These are phyloP conservation scores for Synodontis membranacea DNA, from an alignment of 2,113 vertebrate genomes.

Conservation along the genomic window DNA sequence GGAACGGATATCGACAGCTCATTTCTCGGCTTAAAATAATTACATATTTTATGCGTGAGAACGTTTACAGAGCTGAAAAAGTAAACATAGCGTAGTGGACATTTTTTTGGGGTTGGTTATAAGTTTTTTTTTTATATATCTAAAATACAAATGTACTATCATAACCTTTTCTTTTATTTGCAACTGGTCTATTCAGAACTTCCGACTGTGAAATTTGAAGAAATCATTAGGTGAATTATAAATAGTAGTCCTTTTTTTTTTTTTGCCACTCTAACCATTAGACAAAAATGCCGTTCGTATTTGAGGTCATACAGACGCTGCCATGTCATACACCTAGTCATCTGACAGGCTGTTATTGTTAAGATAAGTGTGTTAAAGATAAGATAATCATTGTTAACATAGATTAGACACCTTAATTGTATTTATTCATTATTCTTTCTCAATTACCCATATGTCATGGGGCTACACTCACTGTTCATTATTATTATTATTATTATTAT, in stretches of 20 bases:
- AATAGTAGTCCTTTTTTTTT: background rate
- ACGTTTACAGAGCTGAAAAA: background rate
- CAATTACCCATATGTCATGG: background rate
- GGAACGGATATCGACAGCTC: conserved; percentile 5
- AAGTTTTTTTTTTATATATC: background rate
- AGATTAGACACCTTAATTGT: conserved; percentile 8
- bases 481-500: background rate
- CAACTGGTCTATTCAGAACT: background rate
- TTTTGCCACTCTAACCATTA: background rate
- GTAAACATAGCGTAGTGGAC: background rate
- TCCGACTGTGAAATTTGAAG: background rate
- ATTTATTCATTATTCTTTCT: background rate
- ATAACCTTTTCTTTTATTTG: background rate
- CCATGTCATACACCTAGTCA: background rate
- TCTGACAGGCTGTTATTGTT: background rate
- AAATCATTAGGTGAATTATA: conserved; percentile 3
- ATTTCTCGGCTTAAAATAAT: background rate
- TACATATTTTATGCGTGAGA: background rate
- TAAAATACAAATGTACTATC: background rate
- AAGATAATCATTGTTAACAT: background rate
- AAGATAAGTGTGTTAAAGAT: conserved; percentile 6
- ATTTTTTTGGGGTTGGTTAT: background rate
- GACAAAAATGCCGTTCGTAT: background rate
- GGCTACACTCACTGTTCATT: background rate
- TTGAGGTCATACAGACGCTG: conserved; percentile 1